Percentiles rank a stretch among this genome's conserved stretches.
phyloP scores from a whole-genome alignment of 2,888 invertebrate species.

The Zygogramma bicolorata region DNA sequence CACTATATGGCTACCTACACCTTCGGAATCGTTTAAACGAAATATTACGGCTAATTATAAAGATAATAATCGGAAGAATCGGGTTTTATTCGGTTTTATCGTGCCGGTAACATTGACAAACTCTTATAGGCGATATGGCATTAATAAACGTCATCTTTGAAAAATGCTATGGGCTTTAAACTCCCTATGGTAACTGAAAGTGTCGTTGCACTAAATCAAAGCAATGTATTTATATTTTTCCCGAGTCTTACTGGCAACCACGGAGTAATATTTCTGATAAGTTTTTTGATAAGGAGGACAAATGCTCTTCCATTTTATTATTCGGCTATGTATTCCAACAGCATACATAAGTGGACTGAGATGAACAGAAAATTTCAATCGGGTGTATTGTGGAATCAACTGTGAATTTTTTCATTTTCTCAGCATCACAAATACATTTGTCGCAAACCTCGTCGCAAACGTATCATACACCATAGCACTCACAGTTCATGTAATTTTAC shows the following conservation, averaged over 20 bases:
- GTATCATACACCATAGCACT: no score
- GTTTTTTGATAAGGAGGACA: neutral
- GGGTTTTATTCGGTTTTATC: neutral
- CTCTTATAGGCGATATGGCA: neutral
- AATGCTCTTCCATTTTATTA: neutral
- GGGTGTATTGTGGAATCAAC: no score
- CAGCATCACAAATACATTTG: no score
- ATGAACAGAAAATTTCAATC: neutral
- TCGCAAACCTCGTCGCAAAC: no score
- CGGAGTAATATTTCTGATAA: neutral
- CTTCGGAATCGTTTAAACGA: neutral
- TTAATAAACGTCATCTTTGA: neutral
- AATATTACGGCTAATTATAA: neutral
- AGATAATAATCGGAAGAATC: neutral
- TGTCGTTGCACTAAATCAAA: constrained; percentile 7
- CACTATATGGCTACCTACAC: neutral
- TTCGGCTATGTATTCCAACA: neutral
- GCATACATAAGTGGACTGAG: neutral
- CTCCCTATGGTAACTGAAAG: neutral
- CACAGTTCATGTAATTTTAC: no score
- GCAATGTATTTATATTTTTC: neutral
- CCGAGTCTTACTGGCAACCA: neutral
- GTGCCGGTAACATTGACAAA: neutral
- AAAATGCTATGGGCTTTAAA: neutral
- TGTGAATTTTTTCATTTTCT: no score